Conservation (phyloP, 1,140 invertebrate species). For the Hypsibius dujardini region DNA sequence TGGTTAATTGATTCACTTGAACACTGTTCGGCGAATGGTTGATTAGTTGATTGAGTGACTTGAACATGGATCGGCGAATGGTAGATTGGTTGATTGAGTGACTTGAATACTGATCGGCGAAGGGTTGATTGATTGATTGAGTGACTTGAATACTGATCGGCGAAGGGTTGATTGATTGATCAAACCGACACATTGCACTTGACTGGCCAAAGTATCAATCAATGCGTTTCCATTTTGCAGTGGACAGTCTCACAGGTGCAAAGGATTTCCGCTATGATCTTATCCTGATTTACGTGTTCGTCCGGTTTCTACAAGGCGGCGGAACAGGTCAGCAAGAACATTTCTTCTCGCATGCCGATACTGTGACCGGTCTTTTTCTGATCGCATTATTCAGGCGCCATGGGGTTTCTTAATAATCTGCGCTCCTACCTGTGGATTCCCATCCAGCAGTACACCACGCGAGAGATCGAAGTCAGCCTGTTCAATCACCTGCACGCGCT, state of each 20-base stretch:
- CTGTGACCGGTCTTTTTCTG: conserved; percentile 11
- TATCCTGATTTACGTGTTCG: conserved; percentile 60
- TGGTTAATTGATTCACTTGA: too few relatives aligned
- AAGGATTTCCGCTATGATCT: conserved; percentile 61
- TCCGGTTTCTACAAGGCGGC: conserved; percentile 83
- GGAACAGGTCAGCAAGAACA: conserved; percentile 47
- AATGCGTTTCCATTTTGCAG: conserved; percentile 37
- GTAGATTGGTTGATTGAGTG: too few relatives aligned
- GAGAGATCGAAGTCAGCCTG: conserved; percentile 61
- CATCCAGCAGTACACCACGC: conserved; percentile 82
- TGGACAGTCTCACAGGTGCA: conserved; percentile 48
- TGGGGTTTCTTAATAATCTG: conserved; percentile 70
- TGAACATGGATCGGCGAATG: too few relatives aligned
- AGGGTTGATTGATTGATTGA: too few relatives aligned
- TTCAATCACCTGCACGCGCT: conserved; percentile 64
- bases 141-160: too few relatives aligned
- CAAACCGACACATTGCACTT: too few relatives aligned
- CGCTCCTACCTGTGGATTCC: conserved; percentile 79
- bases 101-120: too few relatives aligned
- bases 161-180: too few relatives aligned
- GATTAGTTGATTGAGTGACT: too few relatives aligned
- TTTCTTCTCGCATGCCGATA: neutral
- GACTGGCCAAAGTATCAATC: neutral
- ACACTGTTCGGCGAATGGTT: too few relatives aligned
- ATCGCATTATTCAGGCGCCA: conserved; percentile 28